Evolutionary conservation across 2,113 vertebrate genomes (phyloP).

Genomic region (Lampris incognitus): DNA sequence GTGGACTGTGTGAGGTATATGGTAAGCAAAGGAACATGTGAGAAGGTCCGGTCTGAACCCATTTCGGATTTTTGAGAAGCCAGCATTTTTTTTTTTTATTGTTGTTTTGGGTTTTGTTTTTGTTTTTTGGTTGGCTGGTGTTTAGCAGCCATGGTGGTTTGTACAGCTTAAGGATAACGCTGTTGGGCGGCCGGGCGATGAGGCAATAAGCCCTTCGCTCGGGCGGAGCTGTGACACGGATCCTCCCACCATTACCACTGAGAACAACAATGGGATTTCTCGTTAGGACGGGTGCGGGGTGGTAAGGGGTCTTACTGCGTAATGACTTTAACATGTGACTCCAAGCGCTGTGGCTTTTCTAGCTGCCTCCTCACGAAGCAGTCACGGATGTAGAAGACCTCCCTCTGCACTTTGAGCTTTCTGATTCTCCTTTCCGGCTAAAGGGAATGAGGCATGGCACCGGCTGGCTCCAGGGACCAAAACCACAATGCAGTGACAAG

Average conservation of each 20-base stretch:
- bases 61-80: constrained; percentile 64
- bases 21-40: constrained; percentile 55
- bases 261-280: constrained; percentile 44
- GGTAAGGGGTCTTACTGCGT: constrained; percentile 45
- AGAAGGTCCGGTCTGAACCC: constrained; percentile 46
- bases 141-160: constrained; percentile 40
- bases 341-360: constrained; percentile 61
- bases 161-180: constrained; percentile 56
- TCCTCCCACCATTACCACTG: constrained; percentile 49
- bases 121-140: constrained; percentile 43
- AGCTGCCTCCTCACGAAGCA: constrained; percentile 42
- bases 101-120: too few relatives aligned
- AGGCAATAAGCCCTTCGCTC: constrained; percentile 38
- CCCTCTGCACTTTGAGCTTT: constrained; percentile 45
- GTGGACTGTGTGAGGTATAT: constrained; percentile 60
- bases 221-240: constrained; percentile 43
- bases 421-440: constrained; percentile 51
- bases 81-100: neutral
- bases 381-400: constrained; percentile 41
- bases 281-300: constrained; percentile 37
- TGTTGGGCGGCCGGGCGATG: constrained; percentile 42
- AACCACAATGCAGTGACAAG: constrained; percentile 39
- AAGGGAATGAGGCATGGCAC: constrained; percentile 59
- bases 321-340: constrained; percentile 60
- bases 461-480: constrained; percentile 42